A percentile compares a stretch with the other conserved stretches of the same genome.
phyloP scores from a whole-genome alignment of 2,797 vertebrate genomes.

The Rhinoraja longicauda region DNA sequence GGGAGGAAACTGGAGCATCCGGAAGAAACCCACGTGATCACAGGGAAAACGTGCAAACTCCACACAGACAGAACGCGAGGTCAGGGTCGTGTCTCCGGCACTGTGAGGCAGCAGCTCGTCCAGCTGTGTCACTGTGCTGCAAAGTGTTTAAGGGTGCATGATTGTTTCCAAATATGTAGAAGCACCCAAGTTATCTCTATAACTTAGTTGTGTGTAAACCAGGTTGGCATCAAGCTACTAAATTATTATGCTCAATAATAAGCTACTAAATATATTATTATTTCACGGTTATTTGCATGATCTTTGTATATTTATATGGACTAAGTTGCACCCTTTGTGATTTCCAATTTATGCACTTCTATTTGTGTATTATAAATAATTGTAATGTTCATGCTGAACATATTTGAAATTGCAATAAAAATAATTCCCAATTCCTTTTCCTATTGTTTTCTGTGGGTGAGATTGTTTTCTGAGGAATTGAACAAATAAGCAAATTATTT shows the following conservation, averaged over 20 bases:
- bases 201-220: background rate
- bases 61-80: no score
- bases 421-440: background rate
- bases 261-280: no score
- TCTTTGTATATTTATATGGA: background rate
- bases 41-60: no score
- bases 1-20: no score
- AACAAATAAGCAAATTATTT: background rate
- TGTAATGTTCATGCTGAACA: background rate
- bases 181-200: background rate
- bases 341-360: background rate
- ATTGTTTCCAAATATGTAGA: background rate
- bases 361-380: background rate
- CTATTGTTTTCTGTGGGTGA: background rate
- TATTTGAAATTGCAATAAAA: background rate
- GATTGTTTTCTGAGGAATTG: no score
- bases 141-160: constrained; percentile 1
- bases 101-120: no score
- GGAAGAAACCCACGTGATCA: no score
- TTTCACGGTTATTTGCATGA: background rate
- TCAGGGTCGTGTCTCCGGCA: no score
- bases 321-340: background rate
- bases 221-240: background rate
- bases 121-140: no score
- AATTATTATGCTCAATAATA: no score